Conservation (phyloP, 2,113 vertebrate species). For the Aspidoscelis tigris region DNA sequence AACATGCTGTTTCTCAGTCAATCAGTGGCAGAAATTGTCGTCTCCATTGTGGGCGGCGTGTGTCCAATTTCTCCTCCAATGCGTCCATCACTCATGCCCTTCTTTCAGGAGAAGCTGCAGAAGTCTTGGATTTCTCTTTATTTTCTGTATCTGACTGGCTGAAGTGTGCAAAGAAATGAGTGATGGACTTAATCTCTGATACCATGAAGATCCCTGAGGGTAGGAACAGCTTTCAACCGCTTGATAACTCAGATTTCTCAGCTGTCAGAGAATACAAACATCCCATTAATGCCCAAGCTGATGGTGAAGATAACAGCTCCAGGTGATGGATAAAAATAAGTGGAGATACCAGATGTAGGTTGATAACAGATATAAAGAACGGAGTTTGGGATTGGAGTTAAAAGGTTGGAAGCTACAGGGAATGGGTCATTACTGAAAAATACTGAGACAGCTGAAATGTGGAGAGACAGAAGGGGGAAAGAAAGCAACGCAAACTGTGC, state of each 20-base stretch:
- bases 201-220: constrained; percentile 2
- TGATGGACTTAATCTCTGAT: constrained; percentile 26
- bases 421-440: neutral
- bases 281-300: constrained; percentile 7
- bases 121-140: neutral
- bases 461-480: too few species aligned
- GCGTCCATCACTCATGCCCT: too few species aligned
- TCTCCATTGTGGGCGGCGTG: too few species aligned
- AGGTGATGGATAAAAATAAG: constrained; percentile 5
- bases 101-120: neutral
- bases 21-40: neutral
- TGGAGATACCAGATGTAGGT: neutral
- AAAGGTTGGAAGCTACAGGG: too few species aligned
- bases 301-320: constrained; percentile 6
- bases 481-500: too few species aligned
- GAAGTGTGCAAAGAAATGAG: constrained; percentile 7
- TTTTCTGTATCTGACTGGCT: neutral
- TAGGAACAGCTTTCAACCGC: neutral
- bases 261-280: constrained; percentile 26
- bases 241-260: constrained; percentile 30
- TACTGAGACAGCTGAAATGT: neutral
- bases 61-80: neutral
- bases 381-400: too few species aligned
- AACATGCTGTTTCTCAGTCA: too few species aligned
- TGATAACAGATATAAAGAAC: neutral